Percentiles rank a stretch among this genome's conserved stretches.
Conservation (phyloP, 1,140 invertebrate species). For the Brachionus koreanus region DNA sequence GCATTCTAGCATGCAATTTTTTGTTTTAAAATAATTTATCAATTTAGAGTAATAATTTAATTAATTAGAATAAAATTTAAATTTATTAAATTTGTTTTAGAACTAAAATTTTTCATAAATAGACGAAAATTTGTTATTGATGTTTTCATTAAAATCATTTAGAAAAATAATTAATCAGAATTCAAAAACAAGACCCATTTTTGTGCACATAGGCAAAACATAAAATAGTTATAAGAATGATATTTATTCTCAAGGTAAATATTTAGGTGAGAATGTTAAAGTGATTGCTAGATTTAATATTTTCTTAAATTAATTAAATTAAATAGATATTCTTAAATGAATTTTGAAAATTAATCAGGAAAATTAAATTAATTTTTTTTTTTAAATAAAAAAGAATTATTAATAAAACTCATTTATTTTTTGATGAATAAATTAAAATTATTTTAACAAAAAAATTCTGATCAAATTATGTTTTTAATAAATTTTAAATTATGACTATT, state of each 20-base stretch:
- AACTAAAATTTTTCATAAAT: background rate
- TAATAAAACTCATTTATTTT: too few species aligned
- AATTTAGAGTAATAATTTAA: background rate
- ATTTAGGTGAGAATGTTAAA: background rate
- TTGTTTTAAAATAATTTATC: background rate
- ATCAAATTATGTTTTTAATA: too few species aligned
- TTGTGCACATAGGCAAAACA: background rate
- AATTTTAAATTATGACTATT: too few species aligned
- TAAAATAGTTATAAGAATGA: background rate
- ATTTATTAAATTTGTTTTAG: background rate
- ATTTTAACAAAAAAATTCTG: too few species aligned
- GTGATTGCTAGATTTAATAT: too few species aligned
- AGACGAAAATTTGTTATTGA: background rate
- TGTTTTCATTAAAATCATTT: background rate
- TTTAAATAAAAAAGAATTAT: too few species aligned
- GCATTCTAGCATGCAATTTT: background rate
- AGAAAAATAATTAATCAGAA: background rate
- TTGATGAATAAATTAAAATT: too few species aligned
- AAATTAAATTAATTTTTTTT: too few species aligned
- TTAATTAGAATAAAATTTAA: background rate
- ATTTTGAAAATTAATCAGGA: too few species aligned
- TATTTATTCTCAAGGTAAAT: background rate
- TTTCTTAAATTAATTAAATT: too few species aligned
- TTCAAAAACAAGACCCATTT: background rate
- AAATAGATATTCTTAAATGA: too few species aligned